Percentiles rank a stretch among this genome's conserved stretches.
Conservation (phyloP, 1,140 invertebrate genomes). For the Acromyrmex echinatior region DNA sequence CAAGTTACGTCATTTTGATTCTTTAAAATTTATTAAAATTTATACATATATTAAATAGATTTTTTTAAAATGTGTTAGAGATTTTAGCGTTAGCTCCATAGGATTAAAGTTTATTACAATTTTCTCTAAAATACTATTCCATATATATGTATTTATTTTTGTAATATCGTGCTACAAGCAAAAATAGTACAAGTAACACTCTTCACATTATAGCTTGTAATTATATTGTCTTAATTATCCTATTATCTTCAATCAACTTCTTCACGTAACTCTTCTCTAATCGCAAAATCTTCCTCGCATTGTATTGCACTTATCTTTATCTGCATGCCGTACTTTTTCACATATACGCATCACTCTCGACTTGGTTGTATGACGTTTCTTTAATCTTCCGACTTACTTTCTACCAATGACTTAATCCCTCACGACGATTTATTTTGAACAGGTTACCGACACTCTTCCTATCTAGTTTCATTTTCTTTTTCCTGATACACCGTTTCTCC, state of each 20-base stretch:
- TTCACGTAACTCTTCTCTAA: background rate
- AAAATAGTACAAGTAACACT: constrained; percentile 15
- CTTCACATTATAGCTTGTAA: background rate
- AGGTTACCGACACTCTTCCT: constrained; percentile 31
- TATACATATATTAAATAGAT: no score
- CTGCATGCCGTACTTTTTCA: constrained; percentile 38
- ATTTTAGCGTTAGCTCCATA: no score
- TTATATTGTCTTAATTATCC: background rate
- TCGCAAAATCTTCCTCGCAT: constrained; percentile 19
- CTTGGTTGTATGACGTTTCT: background rate
- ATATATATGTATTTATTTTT: background rate
- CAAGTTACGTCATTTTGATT: no score
- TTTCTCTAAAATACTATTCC: background rate
- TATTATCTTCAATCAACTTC: background rate
- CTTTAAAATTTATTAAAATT: no score
- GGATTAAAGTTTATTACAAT: background rate
- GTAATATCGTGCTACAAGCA: background rate
- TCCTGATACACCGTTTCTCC: background rate
- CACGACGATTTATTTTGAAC: constrained; percentile 49
- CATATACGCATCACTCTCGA: constrained; percentile 17
- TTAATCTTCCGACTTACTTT: constrained; percentile 45
- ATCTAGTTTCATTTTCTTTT: constrained; percentile 10
- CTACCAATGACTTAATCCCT: constrained; percentile 53
- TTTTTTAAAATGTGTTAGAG: no score
- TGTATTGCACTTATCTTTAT: constrained; percentile 7